Evolutionary conservation across 2,888 invertebrate genomes (phyloP).

Genomic region (Parnassius mnemosyne): DNA sequence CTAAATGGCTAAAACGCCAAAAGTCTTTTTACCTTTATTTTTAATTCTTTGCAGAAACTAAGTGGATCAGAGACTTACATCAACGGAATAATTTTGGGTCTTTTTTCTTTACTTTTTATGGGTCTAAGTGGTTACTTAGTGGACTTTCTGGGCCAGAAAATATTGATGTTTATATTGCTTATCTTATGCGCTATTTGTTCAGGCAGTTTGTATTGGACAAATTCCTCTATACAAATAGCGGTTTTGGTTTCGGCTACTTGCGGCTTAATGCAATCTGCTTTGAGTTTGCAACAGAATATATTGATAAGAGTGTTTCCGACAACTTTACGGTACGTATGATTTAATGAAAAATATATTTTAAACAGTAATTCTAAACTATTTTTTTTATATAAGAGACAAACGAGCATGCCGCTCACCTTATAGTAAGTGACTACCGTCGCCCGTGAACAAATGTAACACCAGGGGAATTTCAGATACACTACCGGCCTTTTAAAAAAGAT

Average conservation of each 20-base stretch:
- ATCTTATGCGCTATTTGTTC: conserved; percentile 42
- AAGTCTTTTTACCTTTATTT: too few relatives aligned
- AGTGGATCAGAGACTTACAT: conserved; percentile 51
- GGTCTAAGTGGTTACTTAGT: conserved; percentile 41
- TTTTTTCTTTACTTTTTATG: conserved; percentile 42
- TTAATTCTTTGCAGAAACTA: conserved; percentile 40
- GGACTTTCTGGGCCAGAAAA: conserved; percentile 43
- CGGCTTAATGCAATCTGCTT: conserved; percentile 47
- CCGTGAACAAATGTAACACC: too few relatives aligned
- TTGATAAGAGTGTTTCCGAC: conserved; percentile 54
- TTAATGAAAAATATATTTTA: background rate
- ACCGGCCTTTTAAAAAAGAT: too few relatives aligned
- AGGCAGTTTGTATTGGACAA: conserved; percentile 45
- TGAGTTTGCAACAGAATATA: conserved; percentile 47
- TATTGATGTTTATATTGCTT: conserved; percentile 40
- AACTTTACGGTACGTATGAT: conserved; percentile 43
- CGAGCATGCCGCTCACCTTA: too few relatives aligned
- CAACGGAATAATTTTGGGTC: conserved; percentile 47
- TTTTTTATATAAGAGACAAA: too few relatives aligned
- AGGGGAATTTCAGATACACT: too few relatives aligned
- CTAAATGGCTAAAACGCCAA: too few relatives aligned
- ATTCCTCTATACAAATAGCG: conserved; percentile 47
- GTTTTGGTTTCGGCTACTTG: conserved; percentile 47
- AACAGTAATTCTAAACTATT: too few relatives aligned
- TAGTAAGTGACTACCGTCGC: too few relatives aligned